Base-by-base conservation (phyloP, 2,113 vertebrate genomes). In the Microcebus murinus region DNA sequence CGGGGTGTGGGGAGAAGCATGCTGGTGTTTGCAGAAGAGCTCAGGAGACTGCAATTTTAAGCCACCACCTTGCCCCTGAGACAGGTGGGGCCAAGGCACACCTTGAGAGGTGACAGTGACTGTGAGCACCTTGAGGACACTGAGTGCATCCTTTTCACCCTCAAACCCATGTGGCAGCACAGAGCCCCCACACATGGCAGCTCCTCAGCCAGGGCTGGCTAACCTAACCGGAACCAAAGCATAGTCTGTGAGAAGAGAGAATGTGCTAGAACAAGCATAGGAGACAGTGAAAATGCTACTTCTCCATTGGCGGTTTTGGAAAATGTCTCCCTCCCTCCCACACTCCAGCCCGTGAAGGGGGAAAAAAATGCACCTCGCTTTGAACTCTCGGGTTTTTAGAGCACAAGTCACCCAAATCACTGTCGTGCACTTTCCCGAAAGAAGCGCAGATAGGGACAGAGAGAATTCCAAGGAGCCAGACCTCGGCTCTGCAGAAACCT, bases 181-280 rank as follows among this genome's bases (percentile, higher is more conserved):
- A 52, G 77, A 48, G 6, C 20, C 31, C 18, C 15, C 15, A 1
- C 15, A 1, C 2, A 48, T 45, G 4, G 63, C 39, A 42, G 34
- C 13, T 1, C 23, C 36, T 6, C 45, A 45, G 18, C 8, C 11
- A 4, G 29, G 23, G 36, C 57, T 27, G 39, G 67, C 76, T n/a
- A 48, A 79, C 52, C 9, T 3, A 61, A 13, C 82, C 68, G 48
- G 29, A 45, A 8, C 61, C 50, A 25, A 6, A n/a, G 63, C 15
- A 11, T 5, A 3, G 52, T 70, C 21, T 25, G 4, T 6, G 13
- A 55, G 59, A 42, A 57, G 4, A 15, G 71, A 79, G 45, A 27
- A 1, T 0, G 23, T 17, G 50, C 50, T 45, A 10, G 11, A 2
- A 74, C 34, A 31, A 34, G 18, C 48, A 12, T 0, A 3, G 13